Conservation (phyloP, 2,797 vertebrate species). For the Poecilia velifera region DNA sequence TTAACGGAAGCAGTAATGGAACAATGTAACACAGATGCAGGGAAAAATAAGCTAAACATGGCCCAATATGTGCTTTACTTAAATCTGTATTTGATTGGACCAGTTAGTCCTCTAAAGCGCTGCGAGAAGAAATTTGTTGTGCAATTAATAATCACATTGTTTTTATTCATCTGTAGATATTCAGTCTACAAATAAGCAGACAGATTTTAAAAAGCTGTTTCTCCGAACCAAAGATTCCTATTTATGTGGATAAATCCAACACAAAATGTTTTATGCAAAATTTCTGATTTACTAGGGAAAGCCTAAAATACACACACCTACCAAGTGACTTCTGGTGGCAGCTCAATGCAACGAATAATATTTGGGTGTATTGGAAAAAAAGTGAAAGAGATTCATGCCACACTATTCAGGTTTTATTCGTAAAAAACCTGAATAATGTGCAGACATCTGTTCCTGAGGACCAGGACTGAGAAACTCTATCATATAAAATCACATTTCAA, state of each 20-base stretch:
- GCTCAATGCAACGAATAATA: neutral
- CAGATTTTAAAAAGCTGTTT: neutral
- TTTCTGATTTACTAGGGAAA: neutral
- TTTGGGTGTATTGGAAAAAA: neutral
- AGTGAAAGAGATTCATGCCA: neutral
- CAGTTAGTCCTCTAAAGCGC: neutral
- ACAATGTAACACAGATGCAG: neutral
- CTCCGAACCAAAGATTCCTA: neutral
- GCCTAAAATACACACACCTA: neutral
- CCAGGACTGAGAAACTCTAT: neutral
- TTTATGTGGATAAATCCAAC: neutral
- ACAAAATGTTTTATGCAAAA: neutral
- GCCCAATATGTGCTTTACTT: neutral
- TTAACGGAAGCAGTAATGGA: neutral
- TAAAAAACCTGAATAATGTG: neutral
- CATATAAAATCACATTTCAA: neutral
- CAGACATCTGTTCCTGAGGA: no score
- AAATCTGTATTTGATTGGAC: neutral
- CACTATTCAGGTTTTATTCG: neutral
- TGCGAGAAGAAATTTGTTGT: neutral
- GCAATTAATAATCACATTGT: neutral
- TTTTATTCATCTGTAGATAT: neutral
- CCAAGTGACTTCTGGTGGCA: neutral
- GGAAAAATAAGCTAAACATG: neutral
- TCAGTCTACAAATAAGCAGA: neutral